Conservation (phyloP, 2,888 invertebrate species). For the Ethmia dodecea region DNA sequence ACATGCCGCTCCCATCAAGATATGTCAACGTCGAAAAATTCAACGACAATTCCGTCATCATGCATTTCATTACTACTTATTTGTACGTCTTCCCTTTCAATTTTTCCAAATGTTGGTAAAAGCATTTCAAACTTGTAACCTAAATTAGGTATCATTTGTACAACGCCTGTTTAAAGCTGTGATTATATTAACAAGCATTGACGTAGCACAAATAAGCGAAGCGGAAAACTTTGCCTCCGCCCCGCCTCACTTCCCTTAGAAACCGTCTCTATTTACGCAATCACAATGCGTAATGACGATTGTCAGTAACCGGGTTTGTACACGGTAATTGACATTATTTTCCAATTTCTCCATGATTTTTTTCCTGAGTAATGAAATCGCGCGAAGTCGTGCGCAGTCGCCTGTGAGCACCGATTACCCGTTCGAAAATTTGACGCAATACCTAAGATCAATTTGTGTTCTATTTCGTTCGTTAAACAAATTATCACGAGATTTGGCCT, state of each 20-base stretch:
- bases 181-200: constrained; percentile 60
- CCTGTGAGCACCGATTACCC: constrained; percentile 27
- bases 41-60: no score
- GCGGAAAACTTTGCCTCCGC: constrained; percentile 58
- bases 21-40: no score
- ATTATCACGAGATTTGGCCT: no score
- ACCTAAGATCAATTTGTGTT: no score
- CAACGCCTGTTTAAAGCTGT: constrained; percentile 36
- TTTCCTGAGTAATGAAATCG: constrained; percentile 61
- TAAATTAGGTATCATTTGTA: constrained; percentile 37
- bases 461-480: no score
- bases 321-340: constrained; percentile 74
- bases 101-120: no score
- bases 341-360: constrained; percentile 64
- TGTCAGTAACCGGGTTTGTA: constrained; percentile 57
- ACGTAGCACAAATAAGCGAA: constrained; percentile 47
- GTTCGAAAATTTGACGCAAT: constrained; percentile 14
- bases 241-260: constrained; percentile 54
- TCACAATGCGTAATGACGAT: constrained; percentile 72
- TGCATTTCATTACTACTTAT: no score
- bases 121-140: no score
- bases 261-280: constrained; percentile 67
- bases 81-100: no score
- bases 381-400: constrained; percentile 50
- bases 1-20: no score